Conservation (phyloP, 2,797 vertebrate species). For the Varecia variegata region DNA sequence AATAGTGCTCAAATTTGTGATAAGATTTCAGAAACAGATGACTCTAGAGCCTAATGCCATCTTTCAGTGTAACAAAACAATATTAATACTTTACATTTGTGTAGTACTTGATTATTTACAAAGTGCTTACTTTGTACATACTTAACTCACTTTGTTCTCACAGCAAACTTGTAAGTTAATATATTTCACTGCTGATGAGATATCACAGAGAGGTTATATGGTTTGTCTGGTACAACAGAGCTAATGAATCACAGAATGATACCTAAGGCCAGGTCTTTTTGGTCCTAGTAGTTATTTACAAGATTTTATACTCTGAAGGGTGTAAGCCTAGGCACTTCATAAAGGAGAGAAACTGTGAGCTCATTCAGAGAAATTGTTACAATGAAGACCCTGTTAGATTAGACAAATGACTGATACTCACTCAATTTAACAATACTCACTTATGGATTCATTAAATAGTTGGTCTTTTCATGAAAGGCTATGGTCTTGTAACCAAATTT, state of each 20-base stretch:
- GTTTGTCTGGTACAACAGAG: background rate
- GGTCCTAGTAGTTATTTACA: background rate
- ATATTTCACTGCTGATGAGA: background rate
- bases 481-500: background rate
- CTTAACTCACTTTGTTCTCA: background rate
- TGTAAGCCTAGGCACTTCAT: background rate
- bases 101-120: background rate
- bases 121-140: background rate
- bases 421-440: background rate
- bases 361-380: background rate
- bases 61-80: background rate
- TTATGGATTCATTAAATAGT: background rate
- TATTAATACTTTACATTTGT: background rate
- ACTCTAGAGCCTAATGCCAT: background rate
- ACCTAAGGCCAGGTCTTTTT: background rate
- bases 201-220: background rate
- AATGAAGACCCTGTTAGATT: background rate
- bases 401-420: background rate
- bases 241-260: slow-evolving; percentile 1
- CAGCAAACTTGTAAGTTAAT: background rate
- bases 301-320: background rate
- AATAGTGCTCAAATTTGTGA: background rate
- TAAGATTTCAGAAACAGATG: slow-evolving; percentile 4
- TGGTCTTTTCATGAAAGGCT: background rate
- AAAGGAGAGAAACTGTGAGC: background rate